phyloP scores from a whole-genome alignment of 2,888 invertebrate genomes.

The Adelphocoris suturalis region DNA sequence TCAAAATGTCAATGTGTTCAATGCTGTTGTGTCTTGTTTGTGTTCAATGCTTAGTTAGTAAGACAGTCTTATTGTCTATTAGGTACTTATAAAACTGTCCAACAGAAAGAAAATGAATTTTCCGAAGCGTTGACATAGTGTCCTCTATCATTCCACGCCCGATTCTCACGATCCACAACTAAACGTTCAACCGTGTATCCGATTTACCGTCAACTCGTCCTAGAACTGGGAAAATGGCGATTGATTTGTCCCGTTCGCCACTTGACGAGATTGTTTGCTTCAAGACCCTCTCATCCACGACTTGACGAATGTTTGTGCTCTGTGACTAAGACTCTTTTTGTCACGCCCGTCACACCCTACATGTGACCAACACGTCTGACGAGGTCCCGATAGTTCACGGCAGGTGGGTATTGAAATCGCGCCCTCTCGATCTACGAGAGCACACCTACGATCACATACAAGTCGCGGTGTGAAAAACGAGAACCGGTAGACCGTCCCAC shows the following conservation, averaged over 20 bases:
- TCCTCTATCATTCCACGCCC: too few species aligned
- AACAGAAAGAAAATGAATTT: too few species aligned
- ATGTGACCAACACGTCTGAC: background rate
- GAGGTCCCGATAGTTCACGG: slow-evolving; percentile 31
- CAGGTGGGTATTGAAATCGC: slow-evolving; percentile 22
- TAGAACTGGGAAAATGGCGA: too few species aligned
- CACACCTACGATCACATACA: background rate
- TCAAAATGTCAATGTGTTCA: too few species aligned
- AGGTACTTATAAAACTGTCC: too few species aligned
- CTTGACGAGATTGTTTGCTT: background rate
- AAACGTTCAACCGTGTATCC: too few species aligned
- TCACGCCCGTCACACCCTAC: background rate
- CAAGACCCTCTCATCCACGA: background rate
- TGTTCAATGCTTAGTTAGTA: too few species aligned
- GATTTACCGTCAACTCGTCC: too few species aligned
- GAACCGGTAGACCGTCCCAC: slow-evolving; percentile 17
- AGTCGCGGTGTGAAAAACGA: background rate
- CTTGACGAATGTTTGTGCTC: background rate
- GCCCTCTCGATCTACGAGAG: background rate
- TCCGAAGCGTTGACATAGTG: too few species aligned
- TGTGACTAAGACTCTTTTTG: background rate
- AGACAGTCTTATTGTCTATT: too few species aligned
- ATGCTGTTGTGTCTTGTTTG: too few species aligned
- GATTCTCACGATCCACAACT: too few species aligned
- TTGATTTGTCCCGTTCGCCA: background rate